Evolutionary conservation across 2,113 vertebrate species (phyloP).

Genomic region (Bos javanicus): DNA sequence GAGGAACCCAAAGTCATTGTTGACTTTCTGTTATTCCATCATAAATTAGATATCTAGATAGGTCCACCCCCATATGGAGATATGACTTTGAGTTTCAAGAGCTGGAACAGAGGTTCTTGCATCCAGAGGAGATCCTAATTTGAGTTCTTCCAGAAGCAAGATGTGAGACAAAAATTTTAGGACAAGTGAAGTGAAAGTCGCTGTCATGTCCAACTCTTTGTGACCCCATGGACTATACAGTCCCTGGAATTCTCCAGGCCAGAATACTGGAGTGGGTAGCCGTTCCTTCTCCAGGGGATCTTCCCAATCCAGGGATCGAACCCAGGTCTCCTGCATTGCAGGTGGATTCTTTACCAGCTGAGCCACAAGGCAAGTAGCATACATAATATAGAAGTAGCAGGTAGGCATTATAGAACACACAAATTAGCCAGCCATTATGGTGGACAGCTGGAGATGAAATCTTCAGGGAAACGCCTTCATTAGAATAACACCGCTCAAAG

Average conservation of each 20-base stretch:
- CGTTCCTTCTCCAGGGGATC: not conserved
- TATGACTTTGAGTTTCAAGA: not conserved
- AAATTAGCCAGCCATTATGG: not conserved
- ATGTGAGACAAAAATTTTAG: not conserved
- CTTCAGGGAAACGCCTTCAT: not conserved
- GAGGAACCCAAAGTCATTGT: not conserved
- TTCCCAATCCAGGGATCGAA: fast-evolving
- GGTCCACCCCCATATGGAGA: not conserved
- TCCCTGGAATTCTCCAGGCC: not conserved
- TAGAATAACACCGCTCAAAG: not conserved
- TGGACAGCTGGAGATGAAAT: not conserved
- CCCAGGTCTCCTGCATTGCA: not conserved
- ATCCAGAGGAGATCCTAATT: not conserved
- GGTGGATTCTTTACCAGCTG: not conserved
- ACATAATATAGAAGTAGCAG: not conserved
- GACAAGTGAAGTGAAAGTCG: not conserved
- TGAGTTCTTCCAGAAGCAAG: not conserved
- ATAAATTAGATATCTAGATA: not conserved
- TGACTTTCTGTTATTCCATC: not conserved
- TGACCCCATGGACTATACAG: not conserved
- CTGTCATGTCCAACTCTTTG: not conserved
- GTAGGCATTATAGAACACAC: not conserved
- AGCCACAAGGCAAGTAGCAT: not conserved
- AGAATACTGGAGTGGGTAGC: not conserved
- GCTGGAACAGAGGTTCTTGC: not conserved